A percentile compares a stretch with the other conserved stretches of the same genome.
phyloP scores from a whole-genome alignment of 2,113 vertebrate genomes.

The Struthidea cinerea region DNA sequence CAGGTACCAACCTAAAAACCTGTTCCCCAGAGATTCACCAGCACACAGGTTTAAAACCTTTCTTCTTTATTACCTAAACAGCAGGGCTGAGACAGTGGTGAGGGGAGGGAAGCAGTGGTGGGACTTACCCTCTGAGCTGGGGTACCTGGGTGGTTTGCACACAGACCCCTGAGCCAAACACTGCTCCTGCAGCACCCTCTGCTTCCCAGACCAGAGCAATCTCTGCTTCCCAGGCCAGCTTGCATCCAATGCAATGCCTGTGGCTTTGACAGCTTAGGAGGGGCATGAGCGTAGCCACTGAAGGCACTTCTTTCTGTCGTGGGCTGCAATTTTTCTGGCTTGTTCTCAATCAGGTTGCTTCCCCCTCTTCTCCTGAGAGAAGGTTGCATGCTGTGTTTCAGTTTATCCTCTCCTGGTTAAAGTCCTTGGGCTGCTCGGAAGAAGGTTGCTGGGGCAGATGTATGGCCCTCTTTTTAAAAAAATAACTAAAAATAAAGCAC shows the following conservation, averaged over 20 bases:
- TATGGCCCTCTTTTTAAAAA: neutral
- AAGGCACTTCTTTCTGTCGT: neutral
- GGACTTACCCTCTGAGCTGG: neutral
- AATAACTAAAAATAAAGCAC: neutral
- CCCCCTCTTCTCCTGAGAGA: neutral
- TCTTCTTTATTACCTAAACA: neutral
- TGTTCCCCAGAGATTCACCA: neutral
- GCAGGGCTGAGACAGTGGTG: neutral
- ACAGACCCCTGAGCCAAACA: neutral
- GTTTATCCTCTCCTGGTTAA: neutral
- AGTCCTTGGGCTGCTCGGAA: neutral
- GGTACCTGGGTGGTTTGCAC: neutral
- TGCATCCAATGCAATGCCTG: rapidly evolving
- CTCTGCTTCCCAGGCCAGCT: neutral
- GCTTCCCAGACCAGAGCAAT: neutral
- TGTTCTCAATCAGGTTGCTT: neutral
- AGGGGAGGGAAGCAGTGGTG: neutral
- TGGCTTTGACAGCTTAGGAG: neutral
- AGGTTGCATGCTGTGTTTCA: neutral
- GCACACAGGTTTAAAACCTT: neutral
- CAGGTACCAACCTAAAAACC: neutral
- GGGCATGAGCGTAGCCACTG: neutral
- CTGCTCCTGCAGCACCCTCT: neutral
- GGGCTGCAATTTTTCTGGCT: neutral
- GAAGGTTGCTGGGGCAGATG: neutral